Percentiles rank a stretch among this genome's conserved stretches.
Conservation (phyloP, 1,140 invertebrate genomes). For the Cephus cinctus region DNA sequence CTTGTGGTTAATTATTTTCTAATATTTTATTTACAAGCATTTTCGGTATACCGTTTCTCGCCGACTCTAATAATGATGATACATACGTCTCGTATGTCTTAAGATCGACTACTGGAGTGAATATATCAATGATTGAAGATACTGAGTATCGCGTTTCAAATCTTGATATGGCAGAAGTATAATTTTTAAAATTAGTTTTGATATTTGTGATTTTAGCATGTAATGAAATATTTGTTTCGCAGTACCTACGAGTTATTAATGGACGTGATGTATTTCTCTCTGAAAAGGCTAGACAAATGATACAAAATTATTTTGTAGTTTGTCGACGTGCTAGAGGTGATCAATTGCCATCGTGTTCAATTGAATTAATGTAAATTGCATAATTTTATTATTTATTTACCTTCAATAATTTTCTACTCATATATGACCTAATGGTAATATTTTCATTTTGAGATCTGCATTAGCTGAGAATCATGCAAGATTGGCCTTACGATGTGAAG, state of each 20-base stretch:
- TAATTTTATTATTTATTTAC: neutral
- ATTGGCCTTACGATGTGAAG: slow-evolving; percentile 6
- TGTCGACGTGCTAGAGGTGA: neutral
- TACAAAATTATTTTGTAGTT: slow-evolving; percentile 7
- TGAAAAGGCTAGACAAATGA: slow-evolving; percentile 1
- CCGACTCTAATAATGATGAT: neutral
- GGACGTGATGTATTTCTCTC: neutral
- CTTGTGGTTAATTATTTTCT: no score
- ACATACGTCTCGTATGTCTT: no score
- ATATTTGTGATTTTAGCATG: no score
- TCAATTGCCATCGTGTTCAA: slow-evolving; percentile 2
- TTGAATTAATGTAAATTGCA: slow-evolving; percentile 8
- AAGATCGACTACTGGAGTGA: no score
- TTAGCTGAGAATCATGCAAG: slow-evolving; percentile 13
- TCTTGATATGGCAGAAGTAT: no score
- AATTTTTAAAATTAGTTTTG: no score
- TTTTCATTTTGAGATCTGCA: slow-evolving; percentile 12
- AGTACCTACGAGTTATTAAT: slow-evolving; percentile 11
- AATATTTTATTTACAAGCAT: neutral
- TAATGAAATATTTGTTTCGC: no score
- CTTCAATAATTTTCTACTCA: neutral
- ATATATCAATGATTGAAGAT: no score
- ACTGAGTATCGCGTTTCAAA: no score
- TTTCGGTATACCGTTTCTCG: slow-evolving; percentile 9
- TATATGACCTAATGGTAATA: neutral